Evolutionary conservation across 2,797 vertebrate genomes (phyloP).

Genomic region (Parotocinclus haroldoi): DNA sequence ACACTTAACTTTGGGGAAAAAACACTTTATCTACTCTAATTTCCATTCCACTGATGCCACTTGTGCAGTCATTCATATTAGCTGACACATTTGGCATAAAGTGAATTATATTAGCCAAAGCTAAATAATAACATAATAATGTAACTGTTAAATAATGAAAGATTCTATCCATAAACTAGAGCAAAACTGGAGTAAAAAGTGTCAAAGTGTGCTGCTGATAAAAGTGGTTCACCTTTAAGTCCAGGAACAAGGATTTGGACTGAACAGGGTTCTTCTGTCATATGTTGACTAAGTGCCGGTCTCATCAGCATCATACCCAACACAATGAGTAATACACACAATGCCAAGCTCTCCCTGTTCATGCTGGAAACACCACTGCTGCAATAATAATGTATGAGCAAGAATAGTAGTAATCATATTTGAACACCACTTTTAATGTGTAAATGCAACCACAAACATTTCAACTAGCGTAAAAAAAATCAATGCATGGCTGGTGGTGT

Average conservation of each 20-base stretch:
- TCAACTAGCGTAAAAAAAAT: no score
- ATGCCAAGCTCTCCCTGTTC: conserved; percentile 74
- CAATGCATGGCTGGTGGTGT: no score
- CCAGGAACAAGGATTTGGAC: conserved; percentile 96
- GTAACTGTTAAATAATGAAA: background rate
- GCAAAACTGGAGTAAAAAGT: background rate
- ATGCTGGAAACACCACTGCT: conserved; percentile 67
- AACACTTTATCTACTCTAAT: conserved; percentile 2
- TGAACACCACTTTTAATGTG: background rate
- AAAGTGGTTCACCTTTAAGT: conserved; percentile 84
- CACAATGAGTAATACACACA: conserved; percentile 69
- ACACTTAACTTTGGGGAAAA: background rate
- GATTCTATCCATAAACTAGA: background rate
- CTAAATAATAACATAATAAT: no score
- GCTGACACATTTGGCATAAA: background rate
- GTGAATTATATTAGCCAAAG: background rate
- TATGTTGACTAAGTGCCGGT: conserved; percentile 76
- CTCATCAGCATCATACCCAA: conserved; percentile 73
- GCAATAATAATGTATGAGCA: conserved; percentile 6
- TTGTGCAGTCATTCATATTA: conserved; percentile 11
- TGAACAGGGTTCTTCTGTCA: conserved; percentile 87
- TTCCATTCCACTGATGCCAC: conserved; percentile 9
- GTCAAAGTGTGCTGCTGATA: background rate
- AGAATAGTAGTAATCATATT: background rate
- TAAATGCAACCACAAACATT: background rate